These are phyloP conservation scores for Sphaerodactylus townsendi DNA, from an alignment of 2,113 vertebrate species.

Conservation along the genomic window DNA sequence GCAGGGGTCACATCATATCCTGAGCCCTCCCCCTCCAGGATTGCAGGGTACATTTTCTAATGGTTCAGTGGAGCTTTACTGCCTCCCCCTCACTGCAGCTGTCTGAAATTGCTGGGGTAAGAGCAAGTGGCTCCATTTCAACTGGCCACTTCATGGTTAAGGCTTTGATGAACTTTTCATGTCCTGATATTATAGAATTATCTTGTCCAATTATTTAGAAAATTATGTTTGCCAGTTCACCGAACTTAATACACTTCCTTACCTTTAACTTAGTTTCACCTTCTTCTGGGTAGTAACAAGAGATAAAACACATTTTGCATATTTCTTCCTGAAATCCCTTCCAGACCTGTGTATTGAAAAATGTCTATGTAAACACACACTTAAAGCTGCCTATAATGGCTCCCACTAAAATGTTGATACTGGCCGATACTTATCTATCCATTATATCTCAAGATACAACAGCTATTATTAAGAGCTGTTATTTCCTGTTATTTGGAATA, in stretches of 20 bases:
- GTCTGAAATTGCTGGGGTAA: neutral
- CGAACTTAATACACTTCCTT: constrained; percentile 17
- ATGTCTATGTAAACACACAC: constrained; percentile 32
- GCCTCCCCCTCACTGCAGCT: neutral
- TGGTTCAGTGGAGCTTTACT: too few species aligned
- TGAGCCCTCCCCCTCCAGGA: too few species aligned
- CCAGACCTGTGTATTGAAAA: constrained; percentile 38
- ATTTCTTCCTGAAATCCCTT: neutral
- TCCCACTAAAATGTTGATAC: constrained; percentile 16
- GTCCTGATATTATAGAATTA: neutral
- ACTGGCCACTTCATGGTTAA: neutral
- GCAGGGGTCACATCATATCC: too few species aligned
- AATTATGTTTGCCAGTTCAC: constrained; percentile 11
- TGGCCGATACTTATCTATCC: constrained; percentile 9
- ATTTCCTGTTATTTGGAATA: constrained; percentile 17
- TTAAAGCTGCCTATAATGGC: constrained; percentile 19
- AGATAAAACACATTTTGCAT: neutral
- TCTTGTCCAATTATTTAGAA: neutral
- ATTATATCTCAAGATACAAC: constrained; percentile 26
- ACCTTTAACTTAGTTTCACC: constrained; percentile 13
- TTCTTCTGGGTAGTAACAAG: constrained; percentile 2
- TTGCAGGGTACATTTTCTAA: too few species aligned
- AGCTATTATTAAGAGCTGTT: constrained; percentile 16
- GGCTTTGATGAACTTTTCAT: neutral
- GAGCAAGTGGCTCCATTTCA: neutral